phyloP scores from a whole-genome alignment of 1,140 invertebrate species.

The Diuraphis noxia region DNA sequence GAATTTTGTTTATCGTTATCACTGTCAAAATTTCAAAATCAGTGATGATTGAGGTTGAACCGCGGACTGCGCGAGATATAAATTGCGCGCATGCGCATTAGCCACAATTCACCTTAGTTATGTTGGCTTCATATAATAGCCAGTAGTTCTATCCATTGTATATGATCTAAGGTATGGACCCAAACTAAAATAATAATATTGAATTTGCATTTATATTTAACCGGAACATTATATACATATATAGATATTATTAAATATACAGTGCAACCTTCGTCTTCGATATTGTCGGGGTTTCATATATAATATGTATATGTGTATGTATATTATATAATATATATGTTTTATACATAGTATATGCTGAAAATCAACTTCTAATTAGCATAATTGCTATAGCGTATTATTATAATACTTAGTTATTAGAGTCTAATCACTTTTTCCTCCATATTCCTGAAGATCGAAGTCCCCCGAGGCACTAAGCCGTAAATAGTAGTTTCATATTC shows the following conservation, averaged over 20 bases:
- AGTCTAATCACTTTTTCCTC: slow-evolving; percentile 27
- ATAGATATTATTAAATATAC: neutral
- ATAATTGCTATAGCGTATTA: slow-evolving; percentile 8
- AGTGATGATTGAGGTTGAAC: no score
- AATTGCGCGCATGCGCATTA: no score
- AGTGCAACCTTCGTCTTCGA: neutral
- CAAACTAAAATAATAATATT: neutral
- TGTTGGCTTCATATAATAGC: no score
- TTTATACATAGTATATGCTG: neutral
- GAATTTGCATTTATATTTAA: neutral
- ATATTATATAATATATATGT: neutral
- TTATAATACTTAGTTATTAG: slow-evolving; percentile 32
- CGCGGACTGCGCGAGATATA: no score
- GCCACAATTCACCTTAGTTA: no score
- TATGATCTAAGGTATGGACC: no score
- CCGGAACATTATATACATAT: neutral
- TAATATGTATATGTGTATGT: neutral
- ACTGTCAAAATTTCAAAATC: no score
- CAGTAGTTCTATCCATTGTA: no score
- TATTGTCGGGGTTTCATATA: neutral
- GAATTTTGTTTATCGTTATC: no score
- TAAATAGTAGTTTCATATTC: neutral
- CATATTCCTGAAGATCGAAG: neutral
- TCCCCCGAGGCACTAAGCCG: neutral
- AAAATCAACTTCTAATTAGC: slow-evolving; percentile 16